A percentile compares a stretch with the other conserved stretches of the same genome.
Evolutionary conservation across 2,888 invertebrate species (phyloP).

Genomic region (Coremacera marginata): DNA sequence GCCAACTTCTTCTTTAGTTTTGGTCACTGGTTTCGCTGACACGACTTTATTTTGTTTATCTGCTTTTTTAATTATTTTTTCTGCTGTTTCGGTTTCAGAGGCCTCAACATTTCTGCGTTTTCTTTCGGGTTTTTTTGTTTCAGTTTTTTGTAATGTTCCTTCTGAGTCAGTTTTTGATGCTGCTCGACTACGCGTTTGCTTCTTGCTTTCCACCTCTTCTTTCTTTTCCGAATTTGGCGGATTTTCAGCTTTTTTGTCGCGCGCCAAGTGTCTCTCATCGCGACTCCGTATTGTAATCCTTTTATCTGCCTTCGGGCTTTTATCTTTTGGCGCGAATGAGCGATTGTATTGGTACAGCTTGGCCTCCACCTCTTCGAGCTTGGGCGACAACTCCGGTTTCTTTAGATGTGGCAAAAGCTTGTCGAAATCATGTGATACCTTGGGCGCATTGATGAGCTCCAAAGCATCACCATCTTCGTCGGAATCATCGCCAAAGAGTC

Average conservation of each 20-base stretch:
- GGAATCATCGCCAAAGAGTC: constrained; percentile 45
- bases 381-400: neutral
- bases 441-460: constrained; percentile 43
- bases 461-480: constrained; percentile 44
- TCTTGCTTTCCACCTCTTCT: neutral
- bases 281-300: constrained; percentile 26
- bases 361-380: constrained; percentile 1
- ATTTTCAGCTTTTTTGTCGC: constrained; percentile 1
- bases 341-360: neutral
- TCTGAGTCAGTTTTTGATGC: neutral
- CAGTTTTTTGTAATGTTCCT: neutral
- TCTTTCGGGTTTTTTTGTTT: neutral
- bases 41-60: neutral
- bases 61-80: neutral
- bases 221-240: neutral
- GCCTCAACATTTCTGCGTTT: neutral
- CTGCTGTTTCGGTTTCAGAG: neutral
- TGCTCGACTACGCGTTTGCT: neutral
- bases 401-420: constrained; percentile 46
- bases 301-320: neutral
- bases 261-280: constrained; percentile 42
- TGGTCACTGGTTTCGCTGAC: neutral
- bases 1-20: neutral
- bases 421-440: constrained; percentile 48
- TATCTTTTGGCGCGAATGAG: constrained; percentile 35